Percentiles rank a stretch among this genome's conserved stretches.
These are phyloP conservation scores for Cheilosia scutellata DNA, from an alignment of 2,888 invertebrate species.

Conservation along the genomic window DNA sequence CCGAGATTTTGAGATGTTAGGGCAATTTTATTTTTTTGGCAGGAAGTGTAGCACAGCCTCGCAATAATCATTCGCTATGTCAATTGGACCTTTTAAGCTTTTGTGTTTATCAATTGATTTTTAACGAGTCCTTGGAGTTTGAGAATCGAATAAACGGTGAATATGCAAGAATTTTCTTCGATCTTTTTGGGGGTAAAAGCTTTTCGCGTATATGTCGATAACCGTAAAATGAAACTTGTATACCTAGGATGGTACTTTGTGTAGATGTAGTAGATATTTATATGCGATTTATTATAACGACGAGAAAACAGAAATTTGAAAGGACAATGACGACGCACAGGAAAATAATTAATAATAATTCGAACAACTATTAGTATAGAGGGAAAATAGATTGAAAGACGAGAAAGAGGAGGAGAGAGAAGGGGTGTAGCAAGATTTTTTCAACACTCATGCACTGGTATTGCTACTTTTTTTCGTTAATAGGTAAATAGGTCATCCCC, in stretches of 20 bases:
- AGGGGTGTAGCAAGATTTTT: slow-evolving; percentile 53
- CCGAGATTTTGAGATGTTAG: slow-evolving; percentile 28
- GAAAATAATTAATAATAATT: slow-evolving; percentile 34
- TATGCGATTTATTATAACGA: slow-evolving; percentile 9
- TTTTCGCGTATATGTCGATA: slow-evolving; percentile 15
- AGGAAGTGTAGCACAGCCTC: neutral
- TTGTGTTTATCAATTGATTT: slow-evolving; percentile 55
- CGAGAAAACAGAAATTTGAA: slow-evolving; percentile 14
- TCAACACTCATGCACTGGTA: slow-evolving; percentile 70
- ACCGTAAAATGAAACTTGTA: slow-evolving; percentile 22
- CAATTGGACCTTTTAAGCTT: slow-evolving; percentile 5
- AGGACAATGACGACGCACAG: slow-evolving; percentile 7
- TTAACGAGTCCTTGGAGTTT: slow-evolving; percentile 28
- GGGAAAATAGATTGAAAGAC: slow-evolving; percentile 59
- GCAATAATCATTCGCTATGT: neutral
- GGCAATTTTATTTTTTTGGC: too few relatives aligned
- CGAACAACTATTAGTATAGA: slow-evolving; percentile 19
- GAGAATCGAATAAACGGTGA: slow-evolving; percentile 15
- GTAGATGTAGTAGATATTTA: slow-evolving; percentile 10
- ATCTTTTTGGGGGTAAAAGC: neutral
- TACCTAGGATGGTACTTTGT: neutral
- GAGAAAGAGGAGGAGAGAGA: slow-evolving; percentile 69
- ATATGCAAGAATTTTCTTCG: slow-evolving; percentile 5
- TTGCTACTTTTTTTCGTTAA: slow-evolving; percentile 24
- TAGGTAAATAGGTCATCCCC: slow-evolving; percentile 17